Evolutionary conservation across 2,113 vertebrate genomes (phyloP).

Genomic region (Lepisosteus oculatus): DNA sequence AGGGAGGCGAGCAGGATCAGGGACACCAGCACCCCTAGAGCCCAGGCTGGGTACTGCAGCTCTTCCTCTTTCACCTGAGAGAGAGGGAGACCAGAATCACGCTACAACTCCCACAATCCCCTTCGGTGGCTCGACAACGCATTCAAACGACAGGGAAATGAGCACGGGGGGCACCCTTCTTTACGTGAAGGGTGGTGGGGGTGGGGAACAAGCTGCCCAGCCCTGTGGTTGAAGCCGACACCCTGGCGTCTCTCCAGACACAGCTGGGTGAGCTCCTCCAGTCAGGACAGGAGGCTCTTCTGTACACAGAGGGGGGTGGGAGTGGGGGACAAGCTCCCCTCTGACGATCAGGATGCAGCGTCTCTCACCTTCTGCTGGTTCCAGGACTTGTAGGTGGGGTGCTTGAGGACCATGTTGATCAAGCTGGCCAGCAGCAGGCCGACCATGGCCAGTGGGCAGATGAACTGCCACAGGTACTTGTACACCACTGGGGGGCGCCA

Average conservation of each 20-base stretch:
- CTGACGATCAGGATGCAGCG: no score
- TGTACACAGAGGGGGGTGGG: constrained; percentile 37
- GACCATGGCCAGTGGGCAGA: constrained; percentile 67
- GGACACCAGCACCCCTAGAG: constrained; percentile 60
- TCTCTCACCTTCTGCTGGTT: constrained; percentile 51
- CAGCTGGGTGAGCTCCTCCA: no score
- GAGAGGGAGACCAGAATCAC: background rate
- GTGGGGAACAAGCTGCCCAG: no score
- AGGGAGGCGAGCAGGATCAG: constrained; percentile 62
- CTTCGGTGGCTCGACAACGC: no score
- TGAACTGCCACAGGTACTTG: constrained; percentile 73
- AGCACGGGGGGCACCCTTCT: no score
- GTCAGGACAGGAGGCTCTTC: no score
- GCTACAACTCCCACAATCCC: no score
- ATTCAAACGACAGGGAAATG: no score
- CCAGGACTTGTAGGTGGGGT: constrained; percentile 70
- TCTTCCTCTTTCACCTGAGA: constrained; percentile 61
- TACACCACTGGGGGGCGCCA: constrained; percentile 60
- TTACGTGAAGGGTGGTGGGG: no score
- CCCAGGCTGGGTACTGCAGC: constrained; percentile 68
- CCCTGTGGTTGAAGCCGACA: no score
- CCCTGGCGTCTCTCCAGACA: no score
- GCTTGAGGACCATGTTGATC: constrained; percentile 47
- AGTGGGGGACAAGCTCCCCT: constrained; percentile 7
- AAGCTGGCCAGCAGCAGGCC: constrained; percentile 61